phyloP scores from a whole-genome alignment of 1,140 invertebrate species.

The Drusus annulatus region DNA sequence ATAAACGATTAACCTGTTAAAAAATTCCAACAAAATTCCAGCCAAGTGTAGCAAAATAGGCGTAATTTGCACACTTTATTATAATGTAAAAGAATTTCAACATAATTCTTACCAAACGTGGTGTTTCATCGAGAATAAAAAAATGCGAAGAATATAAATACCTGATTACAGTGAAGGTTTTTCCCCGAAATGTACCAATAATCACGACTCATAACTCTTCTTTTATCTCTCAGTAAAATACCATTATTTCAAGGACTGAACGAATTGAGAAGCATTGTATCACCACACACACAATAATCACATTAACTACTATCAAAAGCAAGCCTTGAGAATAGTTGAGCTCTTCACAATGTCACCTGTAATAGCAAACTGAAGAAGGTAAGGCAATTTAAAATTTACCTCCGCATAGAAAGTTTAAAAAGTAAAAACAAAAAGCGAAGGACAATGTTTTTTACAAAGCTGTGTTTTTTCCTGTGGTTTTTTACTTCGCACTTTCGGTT shows the following conservation, averaged over 20 bases:
- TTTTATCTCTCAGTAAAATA: neutral
- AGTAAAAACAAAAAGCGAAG: conserved; percentile 55
- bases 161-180: conserved; percentile 24
- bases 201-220: conserved; percentile 38
- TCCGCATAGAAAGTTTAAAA: conserved; percentile 43
- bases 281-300: conserved; percentile 55
- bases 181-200: neutral
- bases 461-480: conserved; percentile 36
- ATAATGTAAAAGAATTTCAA: neutral
- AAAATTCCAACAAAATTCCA: too few relatives aligned
- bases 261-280: conserved; percentile 3
- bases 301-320: conserved; percentile 8
- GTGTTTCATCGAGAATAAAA: neutral
- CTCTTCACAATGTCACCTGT: conserved; percentile 49
- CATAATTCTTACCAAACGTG: conserved; percentile 5
- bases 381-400: conserved; percentile 32
- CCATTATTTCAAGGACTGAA: conserved; percentile 51
- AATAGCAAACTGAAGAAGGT: conserved; percentile 49
- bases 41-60: too few relatives aligned
- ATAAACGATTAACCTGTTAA: too few relatives aligned
- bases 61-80: neutral
- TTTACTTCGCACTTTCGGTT: conserved; percentile 55
- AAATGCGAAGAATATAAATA: conserved; percentile 42
- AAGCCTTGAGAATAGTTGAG: conserved; percentile 21
- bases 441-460: conserved; percentile 31